Percentiles rank a stretch among this genome's conserved stretches.
Conservation (phyloP, 2,797 vertebrate species). For the Podarcis lilfordi region DNA sequence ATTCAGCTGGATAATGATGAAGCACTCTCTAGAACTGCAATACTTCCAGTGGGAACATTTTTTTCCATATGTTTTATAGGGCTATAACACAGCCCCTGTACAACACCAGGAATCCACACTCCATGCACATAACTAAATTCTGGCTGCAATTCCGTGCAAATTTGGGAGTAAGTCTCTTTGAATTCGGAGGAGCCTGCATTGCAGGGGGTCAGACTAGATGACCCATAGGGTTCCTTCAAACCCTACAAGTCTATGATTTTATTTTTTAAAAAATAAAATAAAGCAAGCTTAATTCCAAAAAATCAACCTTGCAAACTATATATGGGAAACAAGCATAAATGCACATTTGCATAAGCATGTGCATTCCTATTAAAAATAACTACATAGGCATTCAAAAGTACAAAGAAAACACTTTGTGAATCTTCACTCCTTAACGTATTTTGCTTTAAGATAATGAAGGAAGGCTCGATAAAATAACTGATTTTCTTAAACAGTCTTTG, state of each 20-base stretch:
- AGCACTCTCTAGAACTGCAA: not conserved
- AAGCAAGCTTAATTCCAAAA: not conserved
- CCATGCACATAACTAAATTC: not conserved
- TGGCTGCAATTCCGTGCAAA: not conserved
- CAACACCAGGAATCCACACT: not conserved
- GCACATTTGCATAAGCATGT: not conserved
- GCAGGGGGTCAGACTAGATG: no score
- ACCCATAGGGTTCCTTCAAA: no score
- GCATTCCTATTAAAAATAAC: not conserved
- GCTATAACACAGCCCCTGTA: not conserved
- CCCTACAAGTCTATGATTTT: no score
- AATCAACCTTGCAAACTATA: not conserved
- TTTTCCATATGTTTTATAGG: not conserved
- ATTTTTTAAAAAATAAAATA: no score
- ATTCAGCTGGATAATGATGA: not conserved
- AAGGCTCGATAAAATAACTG: not conserved
- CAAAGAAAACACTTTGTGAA: not conserved
- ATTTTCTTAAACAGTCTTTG: conserved; percentile 5
- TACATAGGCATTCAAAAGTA: not conserved
- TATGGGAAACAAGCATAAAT: not conserved
- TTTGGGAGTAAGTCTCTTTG: not conserved
- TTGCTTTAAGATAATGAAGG: not conserved
- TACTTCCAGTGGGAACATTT: not conserved
- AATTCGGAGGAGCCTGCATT: not conserved
- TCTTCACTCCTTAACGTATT: not conserved